Evolutionary conservation across 2,888 invertebrate genomes (phyloP).

Genomic region (Clunio marinus): DNA sequence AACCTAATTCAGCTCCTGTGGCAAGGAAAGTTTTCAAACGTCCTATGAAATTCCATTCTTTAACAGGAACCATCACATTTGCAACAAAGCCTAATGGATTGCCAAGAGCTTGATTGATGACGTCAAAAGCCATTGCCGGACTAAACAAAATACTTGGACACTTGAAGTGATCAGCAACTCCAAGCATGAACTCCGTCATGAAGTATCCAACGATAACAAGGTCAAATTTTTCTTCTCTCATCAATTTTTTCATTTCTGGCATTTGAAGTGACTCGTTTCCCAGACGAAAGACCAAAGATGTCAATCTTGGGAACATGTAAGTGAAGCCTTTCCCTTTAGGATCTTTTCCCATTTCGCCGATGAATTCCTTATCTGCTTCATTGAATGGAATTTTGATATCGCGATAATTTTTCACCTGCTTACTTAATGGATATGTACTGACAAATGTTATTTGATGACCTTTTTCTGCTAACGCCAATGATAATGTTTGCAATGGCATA

Average conservation of each 20-base stretch:
- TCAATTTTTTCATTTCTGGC: slow-evolving; percentile 22
- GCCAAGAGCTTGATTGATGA: slow-evolving; percentile 42
- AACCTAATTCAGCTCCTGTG: not conserved
- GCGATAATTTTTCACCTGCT: slow-evolving; percentile 10
- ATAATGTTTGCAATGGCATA: slow-evolving; percentile 47
- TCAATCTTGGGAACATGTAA: too few relatives aligned
- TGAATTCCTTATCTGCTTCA: not conserved
- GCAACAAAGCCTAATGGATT: slow-evolving; percentile 41
- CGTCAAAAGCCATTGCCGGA: slow-evolving; percentile 44
- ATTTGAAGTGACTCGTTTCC: not conserved
- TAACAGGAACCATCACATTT: slow-evolving; percentile 40
- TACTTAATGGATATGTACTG: not conserved
- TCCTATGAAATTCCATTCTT: not conserved
- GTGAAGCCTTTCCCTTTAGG: too few relatives aligned
- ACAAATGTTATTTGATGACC: slow-evolving; percentile 47
- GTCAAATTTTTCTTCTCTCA: slow-evolving; percentile 44
- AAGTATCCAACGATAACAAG: slow-evolving; percentile 45
- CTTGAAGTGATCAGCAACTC: slow-evolving; percentile 47
- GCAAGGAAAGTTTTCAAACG: not conserved
- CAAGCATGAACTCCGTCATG: slow-evolving; percentile 46
- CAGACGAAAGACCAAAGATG: too few relatives aligned
- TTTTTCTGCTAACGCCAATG: slow-evolving; percentile 44
- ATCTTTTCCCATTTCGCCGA: not conserved
- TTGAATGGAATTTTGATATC: slow-evolving; percentile 12
- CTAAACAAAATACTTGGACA: slow-evolving; percentile 45